These are phyloP conservation scores for Oncorhynchus keta DNA, from an alignment of 2,113 vertebrate species.

Conservation along the genomic window DNA sequence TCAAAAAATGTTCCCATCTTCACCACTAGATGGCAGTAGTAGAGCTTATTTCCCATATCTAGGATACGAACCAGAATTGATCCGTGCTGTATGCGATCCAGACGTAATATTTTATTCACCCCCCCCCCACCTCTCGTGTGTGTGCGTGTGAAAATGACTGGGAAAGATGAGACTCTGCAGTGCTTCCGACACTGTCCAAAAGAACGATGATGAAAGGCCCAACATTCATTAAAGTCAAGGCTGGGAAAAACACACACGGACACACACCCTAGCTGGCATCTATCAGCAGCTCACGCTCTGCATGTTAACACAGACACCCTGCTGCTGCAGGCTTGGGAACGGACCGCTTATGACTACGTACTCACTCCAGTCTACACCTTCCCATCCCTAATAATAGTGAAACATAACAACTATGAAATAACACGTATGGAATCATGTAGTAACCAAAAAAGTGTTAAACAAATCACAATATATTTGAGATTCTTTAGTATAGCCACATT, in stretches of 20 bases:
- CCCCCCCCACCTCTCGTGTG: not conserved
- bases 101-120: constrained; percentile 36
- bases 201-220: constrained; percentile 54
- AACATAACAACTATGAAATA: no score
- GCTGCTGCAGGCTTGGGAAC: constrained; percentile 28
- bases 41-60: constrained; percentile 27
- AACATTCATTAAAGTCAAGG: constrained; percentile 56
- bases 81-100: constrained; percentile 20
- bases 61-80: constrained; percentile 13
- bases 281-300: constrained; percentile 36
- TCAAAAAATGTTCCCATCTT: not conserved
- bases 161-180: constrained; percentile 10
- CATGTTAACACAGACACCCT: constrained; percentile 32
- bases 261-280: constrained; percentile 15
- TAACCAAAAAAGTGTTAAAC: no score
- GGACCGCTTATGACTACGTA: not conserved
- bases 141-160: constrained; percentile 11
- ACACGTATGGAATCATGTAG: no score
- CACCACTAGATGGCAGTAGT: constrained; percentile 64
- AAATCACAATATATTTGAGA: no score
- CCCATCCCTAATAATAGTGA: not conserved
- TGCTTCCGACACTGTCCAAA: constrained; percentile 50
- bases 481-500: no score
- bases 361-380: not conserved
- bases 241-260: constrained; percentile 37